These are phyloP conservation scores for Neodiprion pinetum DNA, from an alignment of 1,140 invertebrate species.

Conservation along the genomic window DNA sequence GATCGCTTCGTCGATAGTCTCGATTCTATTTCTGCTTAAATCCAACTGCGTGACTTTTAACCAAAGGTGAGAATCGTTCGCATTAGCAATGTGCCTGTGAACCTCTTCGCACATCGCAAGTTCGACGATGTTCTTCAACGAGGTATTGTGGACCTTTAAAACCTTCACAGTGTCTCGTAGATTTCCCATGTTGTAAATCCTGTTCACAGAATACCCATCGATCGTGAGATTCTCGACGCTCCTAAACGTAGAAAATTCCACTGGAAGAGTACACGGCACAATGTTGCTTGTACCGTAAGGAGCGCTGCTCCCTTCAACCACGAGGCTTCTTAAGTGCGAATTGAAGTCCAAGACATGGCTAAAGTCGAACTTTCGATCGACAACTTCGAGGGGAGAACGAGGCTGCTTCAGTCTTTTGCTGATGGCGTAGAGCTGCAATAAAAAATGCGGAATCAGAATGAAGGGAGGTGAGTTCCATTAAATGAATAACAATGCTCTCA, in stretches of 20 bases:
- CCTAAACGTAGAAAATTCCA: constrained; percentile 85
- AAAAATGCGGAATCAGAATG: constrained; percentile 24
- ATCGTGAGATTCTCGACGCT: constrained; percentile 70
- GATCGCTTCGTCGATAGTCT: constrained; percentile 80
- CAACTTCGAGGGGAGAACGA: constrained; percentile 76
- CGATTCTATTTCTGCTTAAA: constrained; percentile 82
- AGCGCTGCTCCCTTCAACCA: constrained; percentile 72
- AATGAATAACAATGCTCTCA: background rate
- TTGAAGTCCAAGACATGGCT: constrained; percentile 91
- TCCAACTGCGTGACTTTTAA: constrained; percentile 67
- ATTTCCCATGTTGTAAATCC: constrained; percentile 72
- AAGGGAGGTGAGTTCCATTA: background rate
- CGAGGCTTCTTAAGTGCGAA: constrained; percentile 72
- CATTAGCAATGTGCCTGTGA: constrained; percentile 62
- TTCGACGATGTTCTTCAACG: constrained; percentile 70
- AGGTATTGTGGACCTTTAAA: constrained; percentile 69
- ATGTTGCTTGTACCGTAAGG: constrained; percentile 82
- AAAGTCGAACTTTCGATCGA: constrained; percentile 79
- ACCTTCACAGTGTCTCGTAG: constrained; percentile 72
- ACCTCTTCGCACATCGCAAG: constrained; percentile 81
- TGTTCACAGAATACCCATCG: constrained; percentile 68
- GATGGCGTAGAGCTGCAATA: constrained; percentile 82
- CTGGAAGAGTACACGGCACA: constrained; percentile 76
- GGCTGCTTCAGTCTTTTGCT: constrained; percentile 86
- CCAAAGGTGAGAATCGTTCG: constrained; percentile 59